These are phyloP conservation scores for Orthosia cruda DNA, from an alignment of 2,888 invertebrate species.

Conservation along the genomic window DNA sequence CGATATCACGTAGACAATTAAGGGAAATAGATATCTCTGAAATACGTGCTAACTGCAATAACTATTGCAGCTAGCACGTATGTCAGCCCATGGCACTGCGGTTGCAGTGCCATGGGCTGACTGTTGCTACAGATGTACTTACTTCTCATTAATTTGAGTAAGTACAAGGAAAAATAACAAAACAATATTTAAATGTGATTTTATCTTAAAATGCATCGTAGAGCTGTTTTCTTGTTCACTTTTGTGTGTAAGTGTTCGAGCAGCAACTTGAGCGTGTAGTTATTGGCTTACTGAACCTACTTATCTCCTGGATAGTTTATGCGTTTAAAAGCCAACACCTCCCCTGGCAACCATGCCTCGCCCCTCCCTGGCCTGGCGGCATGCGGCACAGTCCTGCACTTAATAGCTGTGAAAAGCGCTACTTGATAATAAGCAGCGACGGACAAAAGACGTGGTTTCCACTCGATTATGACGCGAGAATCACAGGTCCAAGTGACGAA, in stretches of 20 bases:
- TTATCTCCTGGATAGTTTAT: neutral
- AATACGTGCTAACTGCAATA: neutral
- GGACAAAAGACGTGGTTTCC: conserved; percentile 80
- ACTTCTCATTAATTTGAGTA: neutral
- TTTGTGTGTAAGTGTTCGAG: neutral
- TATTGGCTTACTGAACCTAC: conserved; percentile 6
- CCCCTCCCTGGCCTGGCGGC: neutral
- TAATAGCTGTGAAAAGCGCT: conserved; percentile 82
- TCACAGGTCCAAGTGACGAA: conserved; percentile 17
- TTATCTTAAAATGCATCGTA: neutral
- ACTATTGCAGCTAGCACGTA: neutral
- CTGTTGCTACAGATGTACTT: neutral
- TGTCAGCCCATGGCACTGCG: too few relatives aligned
- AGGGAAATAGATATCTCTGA: neutral
- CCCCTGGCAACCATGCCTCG: neutral
- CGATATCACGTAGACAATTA: neutral
- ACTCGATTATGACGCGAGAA: conserved; percentile 72
- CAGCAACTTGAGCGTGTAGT: neutral
- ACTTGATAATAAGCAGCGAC: conserved; percentile 79
- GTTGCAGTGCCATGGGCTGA: too few relatives aligned
- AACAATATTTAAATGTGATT: too few relatives aligned
- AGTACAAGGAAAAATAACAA: too few relatives aligned
- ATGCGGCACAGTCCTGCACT: conserved; percentile 72
- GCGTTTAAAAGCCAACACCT: conserved; percentile 1
- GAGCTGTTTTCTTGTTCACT: neutral